Base-by-base conservation (phyloP, 2,113 vertebrate species). In the Saguinus midas region DNA sequence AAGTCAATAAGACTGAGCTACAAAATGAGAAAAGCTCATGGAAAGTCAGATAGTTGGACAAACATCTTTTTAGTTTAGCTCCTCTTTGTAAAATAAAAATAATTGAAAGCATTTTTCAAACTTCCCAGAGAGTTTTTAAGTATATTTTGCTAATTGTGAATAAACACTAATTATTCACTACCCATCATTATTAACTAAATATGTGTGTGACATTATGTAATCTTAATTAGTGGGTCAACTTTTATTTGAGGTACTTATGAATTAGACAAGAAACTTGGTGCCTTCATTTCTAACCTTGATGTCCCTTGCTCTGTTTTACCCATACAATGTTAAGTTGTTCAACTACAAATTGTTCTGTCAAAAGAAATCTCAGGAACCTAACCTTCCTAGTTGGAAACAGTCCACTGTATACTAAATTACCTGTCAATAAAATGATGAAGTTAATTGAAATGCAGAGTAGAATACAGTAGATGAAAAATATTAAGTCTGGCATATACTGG, bases 51-150 rank as follows among this genome's bases (percentile, higher is more conserved):
- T 5, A 82, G 3, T 57, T 1, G 13, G 4, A 29, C 13, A 64
- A 86, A 94, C 61, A 70, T 68, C n/a, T 16, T 94, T 75, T 72
- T n/a, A 73, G 12, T 78, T 48, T 48, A 86, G 14, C 13, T 73
- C 66, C 48, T 80, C 10, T 80, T 61, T 87, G 35, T 2, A 94
- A 95, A 94, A 75, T 94, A 52, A 84, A 91, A 75, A 82, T 61
- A 23, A 21, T 48, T 57, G 29, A 87, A 84, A 58, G 29, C 18
- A 3, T 40, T n/a, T 87, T 88, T 90, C 14, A 79, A 78, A 78
- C 50, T 70, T 76, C 21, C 3, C 23, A 79, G 20, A 43, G 43
- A 6, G 61, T 11, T 37, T 35, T 66, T 8, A 83, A 83, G 70
- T 73, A 75, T 80, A 45, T 45, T 80, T 85, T 84, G 50, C 84